These are phyloP conservation scores for Xyrichtys novacula DNA, from an alignment of 2,797 vertebrate species.

Conservation along the genomic window DNA sequence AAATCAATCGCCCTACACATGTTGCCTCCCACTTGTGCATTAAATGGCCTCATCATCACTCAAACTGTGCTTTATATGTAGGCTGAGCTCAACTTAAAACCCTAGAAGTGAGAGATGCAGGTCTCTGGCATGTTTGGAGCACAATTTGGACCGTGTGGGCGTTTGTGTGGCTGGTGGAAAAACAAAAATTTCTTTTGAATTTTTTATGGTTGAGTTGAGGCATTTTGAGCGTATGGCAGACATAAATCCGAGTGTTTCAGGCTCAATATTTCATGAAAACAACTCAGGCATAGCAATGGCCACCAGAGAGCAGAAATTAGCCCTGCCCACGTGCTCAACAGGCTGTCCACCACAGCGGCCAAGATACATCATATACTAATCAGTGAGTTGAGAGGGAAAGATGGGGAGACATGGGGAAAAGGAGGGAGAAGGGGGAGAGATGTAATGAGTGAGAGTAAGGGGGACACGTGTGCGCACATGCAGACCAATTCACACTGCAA, in stretches of 20 bases:
- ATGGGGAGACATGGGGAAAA: slow-evolving; percentile 57
- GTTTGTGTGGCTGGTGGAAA: slow-evolving; percentile 34
- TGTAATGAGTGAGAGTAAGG: too few relatives aligned
- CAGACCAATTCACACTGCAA: slow-evolving; percentile 61
- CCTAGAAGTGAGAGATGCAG: slow-evolving; percentile 37
- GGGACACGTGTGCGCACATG: not conserved
- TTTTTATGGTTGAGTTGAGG: slow-evolving; percentile 7
- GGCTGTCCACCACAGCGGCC: slow-evolving; percentile 73
- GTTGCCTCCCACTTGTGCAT: slow-evolving; percentile 67
- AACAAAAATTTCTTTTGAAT: slow-evolving; percentile 16
- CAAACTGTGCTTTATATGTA: slow-evolving; percentile 54
- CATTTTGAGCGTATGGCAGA: slow-evolving; percentile 3
- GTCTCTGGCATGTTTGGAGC: slow-evolving; percentile 34
- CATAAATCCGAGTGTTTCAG: slow-evolving; percentile 44
- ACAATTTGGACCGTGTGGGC: slow-evolving; percentile 43
- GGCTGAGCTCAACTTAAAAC: slow-evolving; percentile 50
- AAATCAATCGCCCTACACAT: slow-evolving; percentile 74
- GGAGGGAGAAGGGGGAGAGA: slow-evolving; percentile 50
- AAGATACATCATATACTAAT: slow-evolving; percentile 81
- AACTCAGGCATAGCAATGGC: slow-evolving; percentile 59
- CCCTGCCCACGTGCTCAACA: slow-evolving; percentile 76
- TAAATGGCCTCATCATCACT: slow-evolving; percentile 69
- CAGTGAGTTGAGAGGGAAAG: slow-evolving; percentile 75
- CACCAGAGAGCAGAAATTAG: slow-evolving; percentile 74
- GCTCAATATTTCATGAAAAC: slow-evolving; percentile 51